Conservation (phyloP, 2,888 invertebrate genomes). For the Meteorus cinctellus region DNA sequence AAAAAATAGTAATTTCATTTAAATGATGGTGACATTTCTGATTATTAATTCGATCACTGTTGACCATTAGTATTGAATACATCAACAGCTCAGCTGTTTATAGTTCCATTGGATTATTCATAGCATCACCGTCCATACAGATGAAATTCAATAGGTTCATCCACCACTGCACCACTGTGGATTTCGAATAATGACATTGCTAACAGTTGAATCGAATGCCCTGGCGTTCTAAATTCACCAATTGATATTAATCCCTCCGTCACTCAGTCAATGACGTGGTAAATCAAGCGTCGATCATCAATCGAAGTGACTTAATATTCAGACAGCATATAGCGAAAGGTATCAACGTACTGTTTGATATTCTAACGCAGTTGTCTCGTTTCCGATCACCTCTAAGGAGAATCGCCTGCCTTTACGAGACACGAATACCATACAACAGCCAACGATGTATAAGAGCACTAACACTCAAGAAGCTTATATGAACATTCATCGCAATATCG, state of each 20-base stretch:
- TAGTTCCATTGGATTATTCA: slow-evolving; percentile 28
- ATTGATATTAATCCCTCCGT: slow-evolving; percentile 14
- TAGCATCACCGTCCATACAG: slow-evolving; percentile 7
- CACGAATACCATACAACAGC: slow-evolving; percentile 29
- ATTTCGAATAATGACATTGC: slow-evolving; percentile 31
- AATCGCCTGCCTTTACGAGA: slow-evolving; percentile 38
- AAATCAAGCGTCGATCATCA: slow-evolving; percentile 28
- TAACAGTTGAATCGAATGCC: slow-evolving; percentile 5
- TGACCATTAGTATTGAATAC: slow-evolving; percentile 9
- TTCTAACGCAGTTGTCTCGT: slow-evolving; percentile 41
- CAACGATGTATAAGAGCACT: slow-evolving; percentile 27
- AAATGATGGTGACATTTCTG: slow-evolving; percentile 22
- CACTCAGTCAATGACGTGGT: slow-evolving; percentile 18
- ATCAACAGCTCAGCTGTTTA: slow-evolving; percentile 19
- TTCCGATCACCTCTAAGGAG: slow-evolving; percentile 39
- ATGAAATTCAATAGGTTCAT: slow-evolving; percentile 27
- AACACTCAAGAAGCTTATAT: slow-evolving; percentile 32
- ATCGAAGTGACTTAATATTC: slow-evolving; percentile 23
- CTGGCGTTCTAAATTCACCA: neutral
- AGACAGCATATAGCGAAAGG: slow-evolving; percentile 12
- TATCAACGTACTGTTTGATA: slow-evolving; percentile 35
- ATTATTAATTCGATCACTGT: slow-evolving; percentile 25
- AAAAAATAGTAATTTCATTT: neutral
- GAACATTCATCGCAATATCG: slow-evolving; percentile 34
- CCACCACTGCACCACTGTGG: neutral